Evolutionary conservation across 2,797 vertebrate species (phyloP).

Genomic region (Phoebastria nigripes): DNA sequence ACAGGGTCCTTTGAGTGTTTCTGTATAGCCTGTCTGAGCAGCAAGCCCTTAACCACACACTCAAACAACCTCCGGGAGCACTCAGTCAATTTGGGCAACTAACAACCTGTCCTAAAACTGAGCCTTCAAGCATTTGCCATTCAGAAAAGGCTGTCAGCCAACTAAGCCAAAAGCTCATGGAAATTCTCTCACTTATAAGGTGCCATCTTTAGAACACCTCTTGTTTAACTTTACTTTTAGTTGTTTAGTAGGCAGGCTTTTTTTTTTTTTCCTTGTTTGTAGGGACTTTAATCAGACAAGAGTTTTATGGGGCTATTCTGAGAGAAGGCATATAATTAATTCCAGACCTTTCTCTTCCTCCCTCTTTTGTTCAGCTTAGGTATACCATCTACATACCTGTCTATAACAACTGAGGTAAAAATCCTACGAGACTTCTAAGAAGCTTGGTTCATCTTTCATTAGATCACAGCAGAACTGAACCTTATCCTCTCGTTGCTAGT

Average conservation of each 20-base stretch:
- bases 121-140: conserved; percentile 24
- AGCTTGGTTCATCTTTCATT: conserved; percentile 54
- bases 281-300: background rate
- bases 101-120: conserved; percentile 51
- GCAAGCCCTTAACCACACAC: conserved; percentile 41
- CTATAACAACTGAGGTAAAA: conserved; percentile 29
- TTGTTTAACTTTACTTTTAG: background rate
- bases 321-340: background rate
- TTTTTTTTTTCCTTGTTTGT: background rate
- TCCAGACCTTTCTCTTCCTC: background rate
- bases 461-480: conserved; percentile 56
- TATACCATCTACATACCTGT: conserved; percentile 17
- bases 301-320: background rate
- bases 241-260: background rate
- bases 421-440: conserved; percentile 10
- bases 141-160: conserved; percentile 14
- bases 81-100: conserved; percentile 52
- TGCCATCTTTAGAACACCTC: conserved; percentile 5
- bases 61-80: conserved; percentile 49
- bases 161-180: background rate
- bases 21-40: conserved; percentile 51
- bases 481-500: conserved; percentile 14
- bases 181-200: background rate
- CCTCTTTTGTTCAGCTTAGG: conserved; percentile 4
- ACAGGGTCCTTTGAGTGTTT: conserved; percentile 35